Conservation (phyloP, 2,888 invertebrate genomes). For the Cepaea hortensis region DNA sequence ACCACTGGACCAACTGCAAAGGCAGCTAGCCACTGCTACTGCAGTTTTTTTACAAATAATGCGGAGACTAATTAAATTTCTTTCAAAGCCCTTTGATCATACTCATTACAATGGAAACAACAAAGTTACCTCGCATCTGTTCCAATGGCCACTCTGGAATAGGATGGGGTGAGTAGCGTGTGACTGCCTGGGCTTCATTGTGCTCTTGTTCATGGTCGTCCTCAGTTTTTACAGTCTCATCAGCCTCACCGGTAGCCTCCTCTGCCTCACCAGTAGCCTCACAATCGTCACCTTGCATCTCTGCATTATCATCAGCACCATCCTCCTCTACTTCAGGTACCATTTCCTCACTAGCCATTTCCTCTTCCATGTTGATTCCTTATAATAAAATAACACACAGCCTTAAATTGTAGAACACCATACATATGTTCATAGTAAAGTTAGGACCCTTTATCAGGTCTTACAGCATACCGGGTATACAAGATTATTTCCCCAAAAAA, state of each 20-base stretch:
- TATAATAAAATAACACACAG: not conserved
- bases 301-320: constrained; percentile 20
- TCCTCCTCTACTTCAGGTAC: not conserved
- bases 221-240: constrained; percentile 40
- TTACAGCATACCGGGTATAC: no score
- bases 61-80: no score
- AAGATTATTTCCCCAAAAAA: no score
- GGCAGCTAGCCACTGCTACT: no score
- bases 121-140: constrained; percentile 42
- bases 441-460: no score
- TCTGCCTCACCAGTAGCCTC: constrained; percentile 19
- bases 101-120: not conserved
- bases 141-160: constrained; percentile 36
- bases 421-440: not conserved
- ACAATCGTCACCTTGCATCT: constrained; percentile 22
- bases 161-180: constrained; percentile 43
- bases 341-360: constrained; percentile 32
- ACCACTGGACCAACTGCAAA: no score
- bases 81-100: no score
- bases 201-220: constrained; percentile 46
- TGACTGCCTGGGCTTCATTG: constrained; percentile 36
- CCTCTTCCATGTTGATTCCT: constrained; percentile 18
- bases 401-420: not conserved
- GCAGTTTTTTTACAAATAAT: no score
- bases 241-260: constrained; percentile 19